Base-by-base conservation (phyloP, 1,140 invertebrate genomes). In the Pseudomyrmex pallidus region DNA sequence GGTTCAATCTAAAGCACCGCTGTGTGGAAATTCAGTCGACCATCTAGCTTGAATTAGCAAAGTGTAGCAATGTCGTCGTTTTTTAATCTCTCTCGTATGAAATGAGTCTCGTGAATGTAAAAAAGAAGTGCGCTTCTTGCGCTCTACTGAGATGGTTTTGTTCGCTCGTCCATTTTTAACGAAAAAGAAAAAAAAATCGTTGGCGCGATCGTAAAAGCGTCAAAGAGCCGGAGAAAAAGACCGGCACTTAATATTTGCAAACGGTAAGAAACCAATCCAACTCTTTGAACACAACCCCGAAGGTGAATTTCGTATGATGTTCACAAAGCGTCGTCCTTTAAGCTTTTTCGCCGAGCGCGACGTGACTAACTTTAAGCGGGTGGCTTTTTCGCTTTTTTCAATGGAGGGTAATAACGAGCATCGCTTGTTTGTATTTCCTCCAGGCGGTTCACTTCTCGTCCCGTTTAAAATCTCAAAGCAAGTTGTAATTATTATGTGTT, bases 201-300 rank as follows among this genome's bases (percentile, higher is more conserved):
- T 57, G 17, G 20, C 64, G 20, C 44, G 74, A 57, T 57, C 63
- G 52, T 68, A 68, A 68, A 78, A 17, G 63, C 64, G 76, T 72
- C 44, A 80, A 76, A 64, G 48, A 76, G n/a, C 25, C 46, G 57
- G n/a, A 9, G 17, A 9, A 13, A 9, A 13, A 7, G n/a, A n/a
- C n/a, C 61, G 25, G 8, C 74, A 59, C 12, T 80, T 80, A 70
- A 72, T 70, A 80, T 80, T 70, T 61, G 54, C 52, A 72, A 80
- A 59, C 66, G 20, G 15, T 48, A 78, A 22, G 50, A 48, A 70
- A 80, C 64, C 22, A 10, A 54, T 13, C 7, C 25, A 17, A 54
- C 52, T 48, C 15, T 20, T 35, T 48, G 35, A 59, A 78, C 68
- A 17, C 54, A 78, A 2, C 54, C 22, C 12, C 17, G 12, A 78